Evolutionary conservation across 2,113 vertebrate species (phyloP).

Genomic region (Crotalus helleri): DNA sequence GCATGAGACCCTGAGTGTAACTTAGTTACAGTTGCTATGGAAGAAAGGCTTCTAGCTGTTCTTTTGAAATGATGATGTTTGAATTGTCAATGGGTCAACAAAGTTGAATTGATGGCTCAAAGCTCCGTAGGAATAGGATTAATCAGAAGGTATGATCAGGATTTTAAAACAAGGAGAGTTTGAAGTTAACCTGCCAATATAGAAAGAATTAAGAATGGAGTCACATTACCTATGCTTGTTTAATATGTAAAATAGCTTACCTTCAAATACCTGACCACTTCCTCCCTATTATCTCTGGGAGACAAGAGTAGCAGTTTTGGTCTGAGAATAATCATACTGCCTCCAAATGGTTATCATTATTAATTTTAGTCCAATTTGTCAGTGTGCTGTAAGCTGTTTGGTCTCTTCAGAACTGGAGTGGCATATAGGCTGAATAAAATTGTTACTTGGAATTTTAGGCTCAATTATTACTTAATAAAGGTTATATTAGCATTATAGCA

Average conservation of each 20-base stretch:
- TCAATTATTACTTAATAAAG: not conserved
- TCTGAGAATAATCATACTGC: not conserved
- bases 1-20: not conserved
- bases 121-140: not conserved
- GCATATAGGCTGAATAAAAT: not conserved
- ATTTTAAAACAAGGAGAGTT: not conserved
- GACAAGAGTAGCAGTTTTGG: not conserved
- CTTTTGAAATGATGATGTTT: not conserved
- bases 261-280: not conserved
- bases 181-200: not conserved
- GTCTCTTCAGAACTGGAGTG: not conserved
- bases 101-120: not conserved
- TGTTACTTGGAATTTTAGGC: not conserved
- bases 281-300: not conserved
- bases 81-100: too few relatives aligned
- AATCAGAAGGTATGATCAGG: not conserved
- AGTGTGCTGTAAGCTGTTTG: not conserved
- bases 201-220: not conserved
- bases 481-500: not conserved
- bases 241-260: not conserved
- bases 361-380: not conserved
- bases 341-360: not conserved
- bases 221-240: not conserved
- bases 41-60: not conserved
- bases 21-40: not conserved